Evolutionary conservation across 2,797 vertebrate species (phyloP).

Genomic region (Scolopax rusticola): DNA sequence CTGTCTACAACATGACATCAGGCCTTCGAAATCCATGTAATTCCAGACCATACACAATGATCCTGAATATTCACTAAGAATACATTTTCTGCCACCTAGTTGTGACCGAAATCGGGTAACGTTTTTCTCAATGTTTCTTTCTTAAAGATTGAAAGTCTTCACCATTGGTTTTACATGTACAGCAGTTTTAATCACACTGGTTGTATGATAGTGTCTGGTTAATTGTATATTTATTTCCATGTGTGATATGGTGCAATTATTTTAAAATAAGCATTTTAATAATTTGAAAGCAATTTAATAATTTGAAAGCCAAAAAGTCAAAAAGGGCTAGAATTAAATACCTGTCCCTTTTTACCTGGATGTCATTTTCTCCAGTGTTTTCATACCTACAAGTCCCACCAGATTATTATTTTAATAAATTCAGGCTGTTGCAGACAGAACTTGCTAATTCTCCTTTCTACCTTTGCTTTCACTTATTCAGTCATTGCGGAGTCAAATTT

Average conservation of each 20-base stretch:
- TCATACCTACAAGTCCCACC: not conserved
- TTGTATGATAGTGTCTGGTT: conserved; percentile 21
- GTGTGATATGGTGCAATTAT: conserved; percentile 52
- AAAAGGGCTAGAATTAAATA: not conserved
- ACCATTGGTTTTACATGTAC: conserved; percentile 1
- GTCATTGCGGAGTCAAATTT: not conserved
- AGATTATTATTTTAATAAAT: conserved; percentile 10
- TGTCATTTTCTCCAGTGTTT: not conserved
- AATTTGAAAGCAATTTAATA: not conserved
- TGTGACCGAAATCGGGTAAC: not conserved
- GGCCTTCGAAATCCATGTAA: not conserved
- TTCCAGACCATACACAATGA: not conserved
- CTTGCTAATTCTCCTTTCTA: not conserved
- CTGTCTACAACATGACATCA: not conserved
- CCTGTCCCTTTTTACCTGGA: not conserved
- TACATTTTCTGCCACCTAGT: not conserved
- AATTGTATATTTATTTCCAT: conserved; percentile 70
- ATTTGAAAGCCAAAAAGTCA: not conserved
- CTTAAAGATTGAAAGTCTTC: not conserved
- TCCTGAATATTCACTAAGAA: not conserved
- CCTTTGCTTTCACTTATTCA: not conserved
- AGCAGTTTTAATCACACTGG: not conserved
- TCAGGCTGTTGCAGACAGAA: not conserved
- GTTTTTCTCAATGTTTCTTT: not conserved
- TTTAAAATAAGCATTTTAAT: conserved; percentile 23